Percentiles rank a stretch among this genome's conserved stretches.
Conservation (phyloP, 2,113 vertebrate species). For the Bettongia penicillata region DNA sequence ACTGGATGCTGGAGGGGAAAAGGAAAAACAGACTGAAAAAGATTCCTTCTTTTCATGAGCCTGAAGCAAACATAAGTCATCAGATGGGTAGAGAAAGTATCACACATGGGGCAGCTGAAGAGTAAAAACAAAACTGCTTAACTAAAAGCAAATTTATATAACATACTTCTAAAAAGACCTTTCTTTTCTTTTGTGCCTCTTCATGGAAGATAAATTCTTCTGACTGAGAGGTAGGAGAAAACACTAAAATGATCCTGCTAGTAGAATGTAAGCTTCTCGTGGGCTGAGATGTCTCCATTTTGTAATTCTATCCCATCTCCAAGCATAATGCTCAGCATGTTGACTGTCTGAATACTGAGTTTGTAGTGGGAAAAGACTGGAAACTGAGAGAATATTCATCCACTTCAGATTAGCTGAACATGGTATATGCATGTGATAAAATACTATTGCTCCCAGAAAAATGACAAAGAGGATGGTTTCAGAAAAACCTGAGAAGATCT, state of each 20-base stretch:
- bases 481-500: neutral
- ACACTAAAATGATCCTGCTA: neutral
- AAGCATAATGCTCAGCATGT: neutral
- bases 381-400: neutral
- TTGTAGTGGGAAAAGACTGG: neutral
- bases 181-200: constrained; percentile 10
- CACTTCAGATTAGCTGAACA: neutral
- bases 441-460: neutral
- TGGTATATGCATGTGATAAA: neutral
- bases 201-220: rapidly evolving
- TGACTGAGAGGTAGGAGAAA: neutral
- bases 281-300: neutral
- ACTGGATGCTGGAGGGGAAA: constrained; percentile 76
- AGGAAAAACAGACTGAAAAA: constrained; percentile 70
- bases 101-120: constrained; percentile 65
- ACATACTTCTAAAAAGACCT: constrained; percentile 68
- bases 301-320: neutral
- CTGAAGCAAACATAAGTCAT: constrained; percentile 51
- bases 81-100: constrained; percentile 50
- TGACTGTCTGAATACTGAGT: neutral
- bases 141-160: constrained; percentile 46
- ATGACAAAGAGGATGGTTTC: neutral
- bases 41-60: constrained; percentile 65
- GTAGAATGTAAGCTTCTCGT: neutral
- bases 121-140: constrained; percentile 46